These are phyloP conservation scores for Sylvicapra grimmia DNA, from an alignment of 2,113 vertebrate genomes.

Conservation along the genomic window DNA sequence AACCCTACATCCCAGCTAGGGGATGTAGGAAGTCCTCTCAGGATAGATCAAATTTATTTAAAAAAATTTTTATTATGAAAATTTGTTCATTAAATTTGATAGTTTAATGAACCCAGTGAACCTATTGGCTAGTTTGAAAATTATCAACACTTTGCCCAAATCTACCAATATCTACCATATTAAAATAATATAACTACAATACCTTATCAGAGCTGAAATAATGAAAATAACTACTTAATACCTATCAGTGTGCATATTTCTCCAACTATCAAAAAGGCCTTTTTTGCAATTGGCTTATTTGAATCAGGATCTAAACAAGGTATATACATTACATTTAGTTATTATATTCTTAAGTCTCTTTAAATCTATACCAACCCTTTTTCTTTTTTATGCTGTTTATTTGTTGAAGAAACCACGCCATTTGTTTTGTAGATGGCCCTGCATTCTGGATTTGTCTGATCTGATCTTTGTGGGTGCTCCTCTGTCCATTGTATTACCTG, in stretches of 20 bases:
- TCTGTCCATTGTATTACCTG: background rate
- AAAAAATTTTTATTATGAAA: background rate
- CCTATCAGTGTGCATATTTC: background rate
- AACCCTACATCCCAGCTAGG: background rate
- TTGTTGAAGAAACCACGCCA: background rate
- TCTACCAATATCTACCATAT: background rate
- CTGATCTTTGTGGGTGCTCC: background rate
- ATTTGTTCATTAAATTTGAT: background rate
- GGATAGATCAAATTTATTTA: background rate
- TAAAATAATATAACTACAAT: background rate
- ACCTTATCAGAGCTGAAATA: background rate
- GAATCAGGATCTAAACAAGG: background rate
- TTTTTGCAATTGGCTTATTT: background rate
- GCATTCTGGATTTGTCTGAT: background rate
- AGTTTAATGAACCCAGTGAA: background rate
- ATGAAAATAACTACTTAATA: background rate
- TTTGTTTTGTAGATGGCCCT: background rate
- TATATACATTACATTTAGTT: background rate
- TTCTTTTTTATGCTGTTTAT: background rate
- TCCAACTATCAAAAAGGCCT: background rate
- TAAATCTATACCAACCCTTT: background rate
- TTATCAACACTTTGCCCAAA: background rate
- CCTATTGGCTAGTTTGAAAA: background rate
- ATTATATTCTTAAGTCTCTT: background rate
- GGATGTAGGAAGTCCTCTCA: background rate